phyloP scores from a whole-genome alignment of 2,888 invertebrate species.

The Ramazzottius varieornatus region DNA sequence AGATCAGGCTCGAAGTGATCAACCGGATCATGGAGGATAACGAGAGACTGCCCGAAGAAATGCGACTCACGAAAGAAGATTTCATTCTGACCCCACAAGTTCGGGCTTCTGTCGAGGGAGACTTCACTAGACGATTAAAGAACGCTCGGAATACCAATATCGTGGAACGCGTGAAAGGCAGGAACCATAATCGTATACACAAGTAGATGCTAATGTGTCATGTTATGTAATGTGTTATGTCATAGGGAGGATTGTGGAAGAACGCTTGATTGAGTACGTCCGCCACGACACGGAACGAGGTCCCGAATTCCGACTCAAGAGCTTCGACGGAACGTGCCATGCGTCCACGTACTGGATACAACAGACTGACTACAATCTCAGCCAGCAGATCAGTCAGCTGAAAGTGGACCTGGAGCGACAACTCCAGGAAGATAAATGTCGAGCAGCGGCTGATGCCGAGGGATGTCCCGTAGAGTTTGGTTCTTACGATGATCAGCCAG shows the following conservation, averaged over 20 bases:
- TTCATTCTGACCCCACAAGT: background rate
- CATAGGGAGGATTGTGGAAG: background rate
- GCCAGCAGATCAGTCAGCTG: background rate
- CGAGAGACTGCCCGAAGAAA: background rate
- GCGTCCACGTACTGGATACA: background rate
- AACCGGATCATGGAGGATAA: background rate
- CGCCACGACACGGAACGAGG: background rate
- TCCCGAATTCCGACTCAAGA: background rate
- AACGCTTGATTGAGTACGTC: background rate
- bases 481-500: no score
- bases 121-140: background rate
- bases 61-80: background rate
- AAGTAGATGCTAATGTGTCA: no score
- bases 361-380: background rate
- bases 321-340: background rate
- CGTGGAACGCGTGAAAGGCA: background rate
- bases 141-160: background rate
- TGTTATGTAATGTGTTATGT: no score
- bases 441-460: no score
- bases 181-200: no score
- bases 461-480: no score
- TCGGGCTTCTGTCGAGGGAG: background rate
- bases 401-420: no score
- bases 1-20: background rate
- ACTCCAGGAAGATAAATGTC: no score